Base-by-base conservation (phyloP, 1,140 invertebrate species). In the Penaeus indicus region DNA sequence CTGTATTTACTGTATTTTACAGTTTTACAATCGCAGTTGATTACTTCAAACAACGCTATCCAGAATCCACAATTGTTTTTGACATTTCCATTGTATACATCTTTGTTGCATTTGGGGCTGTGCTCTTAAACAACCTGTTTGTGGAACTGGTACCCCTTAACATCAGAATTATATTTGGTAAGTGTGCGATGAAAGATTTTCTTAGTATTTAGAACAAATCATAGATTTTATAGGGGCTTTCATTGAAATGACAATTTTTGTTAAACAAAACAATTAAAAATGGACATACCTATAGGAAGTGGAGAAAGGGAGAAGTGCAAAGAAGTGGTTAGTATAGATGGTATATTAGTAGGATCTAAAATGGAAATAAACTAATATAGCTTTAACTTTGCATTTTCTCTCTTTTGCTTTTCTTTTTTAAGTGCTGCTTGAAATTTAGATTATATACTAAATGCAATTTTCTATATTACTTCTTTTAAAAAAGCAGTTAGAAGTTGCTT, bases 61-160 rank as follows among this genome's bases (percentile, higher is more conserved):
- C 88, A 18, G 95, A 95, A 22, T 95, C 96, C 0, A 96, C 96
- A 0, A 96, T 98, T 84, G 95, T 98, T 90, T 97, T 98, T 92
- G 97, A 98, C 92, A 97, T 98, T 96, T 97, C 96, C 22, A 94
- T 97, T 61, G 96, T 97, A 42, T 98, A 98, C 92, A 97, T 98
- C 89, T 94, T 96, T 19, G 95, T 96, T 87, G 97, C 97, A 47
- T 97, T 97, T 91, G 94, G 96, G 60, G 96, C 97, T 22, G 97
- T 98, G 1, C 93, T 97, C 82, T 94, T 96, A 42, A 98, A 97
- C 92, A 98, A 98, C 92, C 93, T 97, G 60, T 92, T 98, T 5
- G 95, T 98, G 0, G 96, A 97, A 91, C 94, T 96, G n/a, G 94
- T 97, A 62, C 95, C 96, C 1, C 94, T 98, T 42, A 96, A 96